Evolutionary conservation across 2,888 invertebrate genomes (phyloP).

Genomic region (Aproaerema taeniolella): DNA sequence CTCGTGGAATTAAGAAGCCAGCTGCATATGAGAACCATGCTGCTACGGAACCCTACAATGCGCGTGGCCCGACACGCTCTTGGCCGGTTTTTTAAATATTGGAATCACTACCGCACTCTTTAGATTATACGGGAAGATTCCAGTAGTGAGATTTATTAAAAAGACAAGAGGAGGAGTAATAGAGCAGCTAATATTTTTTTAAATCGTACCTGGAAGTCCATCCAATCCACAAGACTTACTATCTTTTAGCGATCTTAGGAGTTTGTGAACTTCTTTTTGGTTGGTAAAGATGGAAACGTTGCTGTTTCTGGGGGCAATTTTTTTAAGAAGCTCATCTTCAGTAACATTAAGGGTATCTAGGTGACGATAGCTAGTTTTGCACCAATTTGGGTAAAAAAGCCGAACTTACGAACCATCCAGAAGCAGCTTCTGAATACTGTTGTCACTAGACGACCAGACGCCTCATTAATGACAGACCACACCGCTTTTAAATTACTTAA

Average conservation of each 20-base stretch:
- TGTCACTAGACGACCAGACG: not conserved
- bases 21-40: too few species aligned
- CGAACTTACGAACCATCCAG: not conserved
- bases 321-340: not conserved
- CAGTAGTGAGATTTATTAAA: not conserved
- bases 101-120: not conserved
- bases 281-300: not conserved
- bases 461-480: not conserved
- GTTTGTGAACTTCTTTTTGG: not conserved
- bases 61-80: too few species aligned
- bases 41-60: too few species aligned
- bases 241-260: not conserved
- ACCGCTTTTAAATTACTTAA: not conserved
- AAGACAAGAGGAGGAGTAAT: not conserved
- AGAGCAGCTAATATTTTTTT: not conserved
- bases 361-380: not conserved
- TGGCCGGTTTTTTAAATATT: too few species aligned
- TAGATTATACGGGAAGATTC: not conserved
- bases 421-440: not conserved
- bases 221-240: not conserved
- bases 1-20: too few species aligned
- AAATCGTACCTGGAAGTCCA: not conserved
- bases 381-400: not conserved
- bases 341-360: not conserved
- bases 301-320: not conserved